Conservation (phyloP, 2,113 vertebrate species). For the Larimichthys crocea region DNA sequence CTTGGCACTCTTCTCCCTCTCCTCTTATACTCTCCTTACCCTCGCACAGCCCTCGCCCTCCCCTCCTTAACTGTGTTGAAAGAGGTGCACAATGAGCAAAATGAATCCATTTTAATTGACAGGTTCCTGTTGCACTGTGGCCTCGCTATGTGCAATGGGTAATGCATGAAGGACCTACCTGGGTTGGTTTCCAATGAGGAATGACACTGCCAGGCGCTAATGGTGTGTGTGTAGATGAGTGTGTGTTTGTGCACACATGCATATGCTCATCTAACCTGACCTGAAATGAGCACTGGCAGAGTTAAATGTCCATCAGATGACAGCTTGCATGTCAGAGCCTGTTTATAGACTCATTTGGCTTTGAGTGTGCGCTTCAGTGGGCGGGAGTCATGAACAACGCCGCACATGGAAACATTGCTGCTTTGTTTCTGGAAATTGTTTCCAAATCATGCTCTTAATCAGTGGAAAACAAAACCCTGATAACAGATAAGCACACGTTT, state of each 20-base stretch:
- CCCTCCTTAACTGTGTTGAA: constrained; percentile 23
- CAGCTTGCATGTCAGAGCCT: constrained; percentile 46
- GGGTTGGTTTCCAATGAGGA: constrained; percentile 67
- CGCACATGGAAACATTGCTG: background rate
- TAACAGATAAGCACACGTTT: background rate
- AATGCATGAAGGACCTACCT: constrained; percentile 66
- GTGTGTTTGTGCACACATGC: constrained; percentile 4
- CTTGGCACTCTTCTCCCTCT: constrained; percentile 4
- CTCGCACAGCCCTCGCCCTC: background rate
- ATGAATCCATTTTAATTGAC: constrained; percentile 75
- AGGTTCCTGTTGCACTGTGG: constrained; percentile 63
- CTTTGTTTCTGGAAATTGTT: constrained; percentile 32
- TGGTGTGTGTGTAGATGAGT: constrained; percentile 23
- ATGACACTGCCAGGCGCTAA: constrained; percentile 42
- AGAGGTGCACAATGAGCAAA: constrained; percentile 38
- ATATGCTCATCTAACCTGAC: constrained; percentile 36
- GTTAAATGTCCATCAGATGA: constrained; percentile 46
- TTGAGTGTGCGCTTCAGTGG: constrained; percentile 8
- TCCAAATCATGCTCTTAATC: constrained; percentile 29
- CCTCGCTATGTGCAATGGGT: constrained; percentile 56
- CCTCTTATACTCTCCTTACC: background rate
- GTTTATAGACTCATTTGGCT: constrained; percentile 51
- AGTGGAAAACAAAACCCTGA: constrained; percentile 22
- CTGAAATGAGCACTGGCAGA: constrained; percentile 47
- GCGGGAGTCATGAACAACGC: constrained; percentile 30